A percentile compares a stretch with the other conserved stretches of the same genome.
These are phyloP conservation scores for Clarias fuscus DNA, from an alignment of 2,797 vertebrate species.

Conservation along the genomic window DNA sequence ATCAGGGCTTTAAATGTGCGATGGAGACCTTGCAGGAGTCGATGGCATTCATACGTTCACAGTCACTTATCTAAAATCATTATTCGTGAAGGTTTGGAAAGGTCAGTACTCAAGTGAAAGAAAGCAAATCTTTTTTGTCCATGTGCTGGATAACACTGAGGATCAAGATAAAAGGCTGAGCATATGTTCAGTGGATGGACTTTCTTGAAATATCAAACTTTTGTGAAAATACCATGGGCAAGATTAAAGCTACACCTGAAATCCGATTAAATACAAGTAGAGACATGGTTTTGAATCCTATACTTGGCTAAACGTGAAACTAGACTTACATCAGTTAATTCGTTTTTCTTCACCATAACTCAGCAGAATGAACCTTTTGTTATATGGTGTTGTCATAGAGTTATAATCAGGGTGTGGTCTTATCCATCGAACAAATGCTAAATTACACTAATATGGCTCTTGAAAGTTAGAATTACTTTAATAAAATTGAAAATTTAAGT, in stretches of 20 bases:
- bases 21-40: slow-evolving; percentile 56
- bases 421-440: too few relatives aligned
- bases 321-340: not conserved
- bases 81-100: slow-evolving; percentile 63
- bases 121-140: slow-evolving; percentile 62
- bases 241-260: not conserved
- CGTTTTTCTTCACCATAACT: not conserved
- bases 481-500: too few relatives aligned
- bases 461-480: too few relatives aligned
- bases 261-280: not conserved
- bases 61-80: slow-evolving; percentile 65
- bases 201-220: slow-evolving; percentile 5
- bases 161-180: slow-evolving; percentile 55
- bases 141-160: slow-evolving; percentile 56
- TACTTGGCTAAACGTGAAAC: not conserved
- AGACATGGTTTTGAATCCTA: not conserved
- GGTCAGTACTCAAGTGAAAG: slow-evolving; percentile 61
- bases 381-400: too few relatives aligned
- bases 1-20: slow-evolving; percentile 48
- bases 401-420: too few relatives aligned
- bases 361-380: too few relatives aligned
- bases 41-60: slow-evolving; percentile 62
- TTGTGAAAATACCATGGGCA: not conserved
- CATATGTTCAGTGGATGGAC: slow-evolving; percentile 27
- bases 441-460: too few relatives aligned